Conservation (phyloP, 1,140 invertebrate genomes). For the Arion vulgaris region DNA sequence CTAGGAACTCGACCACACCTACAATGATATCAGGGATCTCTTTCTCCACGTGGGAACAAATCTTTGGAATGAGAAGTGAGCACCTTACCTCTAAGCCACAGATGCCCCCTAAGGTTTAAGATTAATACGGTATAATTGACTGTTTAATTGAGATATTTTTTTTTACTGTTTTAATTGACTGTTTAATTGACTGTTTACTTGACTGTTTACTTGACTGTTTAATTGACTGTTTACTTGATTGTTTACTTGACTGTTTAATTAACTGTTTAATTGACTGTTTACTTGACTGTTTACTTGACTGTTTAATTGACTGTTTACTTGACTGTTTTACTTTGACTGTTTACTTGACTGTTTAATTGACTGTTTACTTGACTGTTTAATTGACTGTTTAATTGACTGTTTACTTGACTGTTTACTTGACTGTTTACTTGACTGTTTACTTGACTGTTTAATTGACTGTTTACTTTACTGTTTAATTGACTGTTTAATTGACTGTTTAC, state of each 20-base stretch:
- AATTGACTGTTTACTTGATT: neutral
- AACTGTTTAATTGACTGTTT: neutral
- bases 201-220: neutral
- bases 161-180: too few relatives aligned
- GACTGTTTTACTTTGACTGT: neutral
- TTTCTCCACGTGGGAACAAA: too few relatives aligned
- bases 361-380: neutral
- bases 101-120: too few relatives aligned
- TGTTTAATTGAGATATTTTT: too few relatives aligned
- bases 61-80: too few relatives aligned
- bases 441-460: conserved; percentile 2
- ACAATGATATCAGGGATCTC: too few relatives aligned
- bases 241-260: neutral
- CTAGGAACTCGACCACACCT: too few relatives aligned
- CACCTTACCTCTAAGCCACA: too few relatives aligned
- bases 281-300: neutral
- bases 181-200: neutral
- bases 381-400: neutral
- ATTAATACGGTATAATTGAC: too few relatives aligned
- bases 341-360: neutral
- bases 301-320: neutral
- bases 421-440: conserved; percentile 6
- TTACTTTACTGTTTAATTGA: neutral
- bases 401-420: neutral
- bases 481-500: neutral